phyloP scores from a whole-genome alignment of 2,888 invertebrate species.

The Ernsta delagoae region DNA sequence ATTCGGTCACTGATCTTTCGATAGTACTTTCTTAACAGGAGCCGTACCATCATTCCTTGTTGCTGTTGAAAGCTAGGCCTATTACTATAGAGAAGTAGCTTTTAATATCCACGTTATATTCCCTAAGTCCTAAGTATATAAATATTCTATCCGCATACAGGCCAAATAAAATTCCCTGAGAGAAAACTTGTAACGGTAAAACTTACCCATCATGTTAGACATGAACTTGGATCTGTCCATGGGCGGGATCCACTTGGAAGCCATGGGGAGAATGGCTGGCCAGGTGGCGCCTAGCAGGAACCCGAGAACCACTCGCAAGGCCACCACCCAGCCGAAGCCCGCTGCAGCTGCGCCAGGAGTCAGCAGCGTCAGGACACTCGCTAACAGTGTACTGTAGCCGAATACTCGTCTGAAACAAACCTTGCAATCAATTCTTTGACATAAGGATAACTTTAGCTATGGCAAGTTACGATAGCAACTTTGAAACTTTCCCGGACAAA shows the following conservation, averaged over 20 bases:
- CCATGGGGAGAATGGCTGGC: constrained; percentile 97
- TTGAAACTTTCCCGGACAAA: too few species aligned
- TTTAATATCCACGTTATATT: too few species aligned
- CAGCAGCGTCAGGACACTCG: constrained; percentile 91
- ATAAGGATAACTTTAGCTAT: too few species aligned
- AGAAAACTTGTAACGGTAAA: not conserved
- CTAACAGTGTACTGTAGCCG: constrained; percentile 90
- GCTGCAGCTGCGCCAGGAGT: constrained; percentile 91
- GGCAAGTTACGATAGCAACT: too few species aligned
- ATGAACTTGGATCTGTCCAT: constrained; percentile 97
- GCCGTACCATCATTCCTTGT: too few species aligned
- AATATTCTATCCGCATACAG: too few species aligned
- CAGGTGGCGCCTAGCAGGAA: constrained; percentile 94
- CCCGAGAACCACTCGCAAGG: constrained; percentile 90
- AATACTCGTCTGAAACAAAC: constrained; percentile 87
- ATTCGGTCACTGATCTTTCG: constrained; percentile 23
- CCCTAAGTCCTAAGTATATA: too few species aligned
- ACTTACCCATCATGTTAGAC: constrained; percentile 94
- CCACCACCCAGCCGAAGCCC: constrained; percentile 88
- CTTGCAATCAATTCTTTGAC: not conserved
- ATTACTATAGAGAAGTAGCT: too few species aligned
- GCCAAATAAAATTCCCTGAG: too few species aligned
- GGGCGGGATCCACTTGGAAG: constrained; percentile 97
- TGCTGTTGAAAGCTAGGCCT: too few species aligned
- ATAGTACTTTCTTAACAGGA: too few species aligned